Conservation (phyloP, 2,888 invertebrate species). For the Ramazzottius varieornatus region DNA sequence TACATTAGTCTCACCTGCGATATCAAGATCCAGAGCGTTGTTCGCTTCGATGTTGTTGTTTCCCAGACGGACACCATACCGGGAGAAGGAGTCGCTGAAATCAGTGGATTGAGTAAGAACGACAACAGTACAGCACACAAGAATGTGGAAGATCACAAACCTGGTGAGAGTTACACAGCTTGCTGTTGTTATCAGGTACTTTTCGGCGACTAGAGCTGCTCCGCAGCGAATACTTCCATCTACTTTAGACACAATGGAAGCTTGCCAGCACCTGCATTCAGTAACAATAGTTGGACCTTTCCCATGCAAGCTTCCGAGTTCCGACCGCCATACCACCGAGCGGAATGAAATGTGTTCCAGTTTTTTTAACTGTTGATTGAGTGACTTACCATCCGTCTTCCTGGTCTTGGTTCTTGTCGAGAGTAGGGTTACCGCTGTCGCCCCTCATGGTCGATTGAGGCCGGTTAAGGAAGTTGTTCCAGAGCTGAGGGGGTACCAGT, state of each 20-base stretch:
- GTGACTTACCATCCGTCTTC: neutral
- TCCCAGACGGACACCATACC: neutral
- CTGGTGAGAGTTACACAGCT: neutral
- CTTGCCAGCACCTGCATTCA: constrained; percentile 1
- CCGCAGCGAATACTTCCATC: neutral
- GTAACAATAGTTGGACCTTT: no score
- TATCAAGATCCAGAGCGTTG: neutral
- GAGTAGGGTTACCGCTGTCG: neutral
- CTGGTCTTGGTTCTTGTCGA: neutral
- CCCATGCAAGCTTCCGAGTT: no score
- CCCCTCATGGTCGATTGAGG: neutral
- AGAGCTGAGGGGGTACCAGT: neutral
- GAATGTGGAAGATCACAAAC: neutral
- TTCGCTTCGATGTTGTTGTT: neutral
- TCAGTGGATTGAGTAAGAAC: no score
- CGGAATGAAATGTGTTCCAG: no score
- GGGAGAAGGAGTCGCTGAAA: neutral
- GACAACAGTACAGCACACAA: no score
- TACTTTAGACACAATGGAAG: neutral
- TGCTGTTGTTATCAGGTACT: neutral
- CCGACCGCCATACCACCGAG: no score
- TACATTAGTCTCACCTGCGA: no score
- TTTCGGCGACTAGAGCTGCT: neutral
- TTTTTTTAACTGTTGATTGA: no score
- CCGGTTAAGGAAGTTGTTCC: neutral